phyloP scores from a whole-genome alignment of 1,140 invertebrate species.

The Formica selysi region DNA sequence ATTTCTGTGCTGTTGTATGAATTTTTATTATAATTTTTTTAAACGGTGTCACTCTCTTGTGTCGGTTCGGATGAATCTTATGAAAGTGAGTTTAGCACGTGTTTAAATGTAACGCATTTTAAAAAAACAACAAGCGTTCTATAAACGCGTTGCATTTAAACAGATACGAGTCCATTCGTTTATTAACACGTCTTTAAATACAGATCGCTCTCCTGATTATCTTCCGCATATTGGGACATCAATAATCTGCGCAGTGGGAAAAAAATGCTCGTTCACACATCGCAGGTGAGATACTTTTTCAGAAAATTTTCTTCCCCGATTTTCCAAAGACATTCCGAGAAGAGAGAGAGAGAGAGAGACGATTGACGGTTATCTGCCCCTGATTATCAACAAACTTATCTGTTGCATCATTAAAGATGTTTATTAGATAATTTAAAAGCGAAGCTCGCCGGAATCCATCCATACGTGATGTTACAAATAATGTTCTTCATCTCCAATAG shows the following conservation, averaged over 20 bases:
- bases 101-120: slow-evolving; percentile 31
- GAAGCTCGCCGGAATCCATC: background rate
- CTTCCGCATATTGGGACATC: slow-evolving; percentile 56
- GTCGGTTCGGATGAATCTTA: slow-evolving; percentile 37
- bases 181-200: slow-evolving; percentile 47
- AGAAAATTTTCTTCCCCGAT: slow-evolving; percentile 65
- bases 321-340: slow-evolving; percentile 53
- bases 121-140: background rate
- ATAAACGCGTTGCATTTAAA: slow-evolving; percentile 38
- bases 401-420: slow-evolving; percentile 15
- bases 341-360: slow-evolving; percentile 51
- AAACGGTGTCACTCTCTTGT: background rate
- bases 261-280: slow-evolving; percentile 43
- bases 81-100: slow-evolving; percentile 42
- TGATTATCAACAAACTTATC: slow-evolving; percentile 21
- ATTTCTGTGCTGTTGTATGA: slow-evolving; percentile 79
- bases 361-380: slow-evolving; percentile 32
- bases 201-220: slow-evolving; percentile 56
- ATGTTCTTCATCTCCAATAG: slow-evolving; percentile 55
- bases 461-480: slow-evolving; percentile 26
- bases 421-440: slow-evolving; percentile 24
- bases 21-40: slow-evolving; percentile 66
- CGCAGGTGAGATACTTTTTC: slow-evolving; percentile 75
- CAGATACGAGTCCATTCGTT: slow-evolving; percentile 22
- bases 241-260: slow-evolving; percentile 39